Evolutionary conservation across 2,797 vertebrate genomes (phyloP), one percentile per base, ranked within the genome.

Genomic region (Rhinella marina): DNA sequence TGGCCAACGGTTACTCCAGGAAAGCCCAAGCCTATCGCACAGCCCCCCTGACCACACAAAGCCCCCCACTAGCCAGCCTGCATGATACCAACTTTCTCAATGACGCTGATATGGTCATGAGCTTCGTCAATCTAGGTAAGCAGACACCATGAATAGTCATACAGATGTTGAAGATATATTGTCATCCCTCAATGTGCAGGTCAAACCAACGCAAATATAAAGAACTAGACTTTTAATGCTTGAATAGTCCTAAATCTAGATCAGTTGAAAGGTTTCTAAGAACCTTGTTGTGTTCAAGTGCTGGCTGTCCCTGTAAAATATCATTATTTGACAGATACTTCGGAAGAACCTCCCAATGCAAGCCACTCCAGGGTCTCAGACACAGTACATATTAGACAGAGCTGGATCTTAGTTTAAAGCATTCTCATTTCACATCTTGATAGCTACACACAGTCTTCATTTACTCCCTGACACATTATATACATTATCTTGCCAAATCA

Each of bases 51-150:
- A 90, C 96, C 85, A 98, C 97, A 90, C 97, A 97, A 92, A 98
- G 96, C 86, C 96, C 97, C 82, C 97, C 97, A 13, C 93, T 98
- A 91, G 95, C 96, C 93, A 96, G 96, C 82, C 94, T 96, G 86
- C 97, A 98, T 21, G 98, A 99, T 93, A 95, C 97, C 94, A 98
- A 94, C 96, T 98, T 99, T 92, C 97, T 99, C 90, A 99, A 98
- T 90, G 98, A 99, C 91, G 98, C 98, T 78, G 98, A 99, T 90
- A 99, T 99, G 98, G 98, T 99, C 82, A 99, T 99, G 98, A 99
- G 98, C 92, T 99, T 99, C 95, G 98, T 99, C 91, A 99, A 99
- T 92, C 94, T 99, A 93, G 98, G 98, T 99, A 96, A 10, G 98
- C 23, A 77, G 54, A 52, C 50, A 13, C 54, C 0, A 16, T 54